These are phyloP conservation scores for Drosophila diplacantha DNA, from an alignment of 2,888 invertebrate genomes.

Conservation along the genomic window DNA sequence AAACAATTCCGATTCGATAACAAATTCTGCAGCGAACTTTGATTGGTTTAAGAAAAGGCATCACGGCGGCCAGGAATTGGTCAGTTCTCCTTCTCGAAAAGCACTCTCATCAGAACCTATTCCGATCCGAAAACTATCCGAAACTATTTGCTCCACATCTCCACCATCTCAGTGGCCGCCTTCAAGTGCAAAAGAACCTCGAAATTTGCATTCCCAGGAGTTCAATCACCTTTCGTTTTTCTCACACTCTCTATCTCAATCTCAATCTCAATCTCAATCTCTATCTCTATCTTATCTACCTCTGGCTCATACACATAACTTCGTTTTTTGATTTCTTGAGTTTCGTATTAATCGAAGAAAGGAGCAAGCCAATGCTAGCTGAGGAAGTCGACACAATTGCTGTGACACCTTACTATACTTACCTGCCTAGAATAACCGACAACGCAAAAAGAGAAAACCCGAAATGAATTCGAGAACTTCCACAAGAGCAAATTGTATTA, in stretches of 20 bases:
- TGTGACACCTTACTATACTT: constrained; percentile 73
- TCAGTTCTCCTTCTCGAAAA: constrained; percentile 14
- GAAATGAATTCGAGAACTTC: constrained; percentile 51
- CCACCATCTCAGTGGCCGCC: constrained; percentile 48
- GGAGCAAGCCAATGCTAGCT: constrained; percentile 27
- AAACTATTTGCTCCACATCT: constrained; percentile 22
- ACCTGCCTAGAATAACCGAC: constrained; percentile 40
- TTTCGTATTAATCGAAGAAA: constrained; percentile 26
- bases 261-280: not conserved
- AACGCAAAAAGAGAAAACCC: constrained; percentile 13
- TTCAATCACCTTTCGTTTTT: constrained; percentile 56
- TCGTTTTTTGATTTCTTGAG: constrained; percentile 46
- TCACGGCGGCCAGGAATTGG: constrained; percentile 16
- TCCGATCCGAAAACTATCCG: constrained; percentile 17
- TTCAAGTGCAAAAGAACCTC: constrained; percentile 30
- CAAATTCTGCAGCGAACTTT: constrained; percentile 23
- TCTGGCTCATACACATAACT: constrained; percentile 45
- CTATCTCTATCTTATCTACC: constrained; percentile 22
- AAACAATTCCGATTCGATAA: constrained; percentile 27
- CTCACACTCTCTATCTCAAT: constrained; percentile 41
- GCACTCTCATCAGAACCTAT: constrained; percentile 24
- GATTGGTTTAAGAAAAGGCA: constrained; percentile 41
- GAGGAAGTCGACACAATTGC: constrained; percentile 54
- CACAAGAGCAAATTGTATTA: constrained; percentile 60
- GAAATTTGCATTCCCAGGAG: constrained; percentile 74